Evolutionary conservation across 2,113 vertebrate genomes (phyloP).

Genomic region (Anseranas semipalmata): DNA sequence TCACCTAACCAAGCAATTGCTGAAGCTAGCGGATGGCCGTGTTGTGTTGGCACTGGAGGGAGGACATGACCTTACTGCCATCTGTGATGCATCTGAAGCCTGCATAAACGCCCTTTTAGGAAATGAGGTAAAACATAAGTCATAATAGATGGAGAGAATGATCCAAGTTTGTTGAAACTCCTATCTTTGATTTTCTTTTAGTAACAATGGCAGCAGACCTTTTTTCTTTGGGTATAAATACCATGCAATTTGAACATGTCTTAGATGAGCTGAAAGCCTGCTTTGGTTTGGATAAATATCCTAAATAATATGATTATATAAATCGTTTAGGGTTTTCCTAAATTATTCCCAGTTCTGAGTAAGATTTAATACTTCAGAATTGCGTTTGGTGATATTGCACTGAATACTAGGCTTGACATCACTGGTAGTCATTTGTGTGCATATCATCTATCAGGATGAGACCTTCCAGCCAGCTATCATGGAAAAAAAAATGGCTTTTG

Average conservation of each 20-base stretch:
- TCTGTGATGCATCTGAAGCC: conserved; percentile 82
- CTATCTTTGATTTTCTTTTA: background rate
- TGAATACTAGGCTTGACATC: background rate
- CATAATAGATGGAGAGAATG: background rate
- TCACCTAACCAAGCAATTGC: conserved; percentile 80
- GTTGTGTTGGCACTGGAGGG: conserved; percentile 77
- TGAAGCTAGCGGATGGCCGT: conserved; percentile 77
- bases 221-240: background rate
- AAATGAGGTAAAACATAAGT: conserved; percentile 80
- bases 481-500: background rate
- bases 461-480: background rate
- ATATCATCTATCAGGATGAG: background rate
- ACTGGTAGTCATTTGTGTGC: background rate
- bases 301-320: background rate
- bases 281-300: background rate
- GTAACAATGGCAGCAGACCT: background rate
- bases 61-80: conserved; percentile 82
- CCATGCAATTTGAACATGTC: background rate
- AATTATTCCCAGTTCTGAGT: background rate
- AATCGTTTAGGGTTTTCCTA: background rate
- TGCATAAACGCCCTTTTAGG: conserved; percentile 82
- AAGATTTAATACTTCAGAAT: background rate
- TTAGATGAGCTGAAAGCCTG: background rate
- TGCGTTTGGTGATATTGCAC: background rate
- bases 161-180: background rate